Conservation (phyloP, 2,113 vertebrate species). For the Procavia capensis region DNA sequence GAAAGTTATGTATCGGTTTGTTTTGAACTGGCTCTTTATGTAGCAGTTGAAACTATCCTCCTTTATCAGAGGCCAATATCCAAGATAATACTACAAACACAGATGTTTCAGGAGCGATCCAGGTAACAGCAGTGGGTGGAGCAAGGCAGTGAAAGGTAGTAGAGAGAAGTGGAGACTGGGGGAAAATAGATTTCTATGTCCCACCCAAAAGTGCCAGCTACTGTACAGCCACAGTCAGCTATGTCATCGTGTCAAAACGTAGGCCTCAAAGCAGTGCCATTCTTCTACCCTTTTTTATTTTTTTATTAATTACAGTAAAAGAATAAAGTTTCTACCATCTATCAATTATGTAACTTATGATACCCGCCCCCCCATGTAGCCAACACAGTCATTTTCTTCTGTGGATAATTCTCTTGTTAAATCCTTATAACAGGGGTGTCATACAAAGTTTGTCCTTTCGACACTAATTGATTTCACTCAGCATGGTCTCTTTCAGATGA, state of each 20-base stretch:
- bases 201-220: neutral
- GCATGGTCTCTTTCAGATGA: too few relatives aligned
- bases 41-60: neutral
- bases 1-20: neutral
- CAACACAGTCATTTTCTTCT: too few relatives aligned
- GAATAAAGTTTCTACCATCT: too few relatives aligned
- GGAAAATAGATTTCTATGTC: neutral
- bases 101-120: neutral
- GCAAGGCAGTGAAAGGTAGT: neutral
- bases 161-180: neutral
- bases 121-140: neutral
- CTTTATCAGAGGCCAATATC: neutral
- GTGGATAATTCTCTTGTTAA: too few relatives aligned
- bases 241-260: neutral
- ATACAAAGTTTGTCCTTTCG: too few relatives aligned
- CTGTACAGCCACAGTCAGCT: neutral
- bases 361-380: too few relatives aligned
- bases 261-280: neutral
- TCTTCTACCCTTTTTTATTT: neutral
- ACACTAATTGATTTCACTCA: too few relatives aligned
- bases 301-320: too few relatives aligned
- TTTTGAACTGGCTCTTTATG: neutral
- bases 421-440: too few relatives aligned
- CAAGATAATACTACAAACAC: neutral
- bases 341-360: too few relatives aligned